Evolutionary conservation across 2,113 vertebrate species (phyloP), one percentile per base, ranked within the genome.

Genomic region (Podiceps cristatus): DNA sequence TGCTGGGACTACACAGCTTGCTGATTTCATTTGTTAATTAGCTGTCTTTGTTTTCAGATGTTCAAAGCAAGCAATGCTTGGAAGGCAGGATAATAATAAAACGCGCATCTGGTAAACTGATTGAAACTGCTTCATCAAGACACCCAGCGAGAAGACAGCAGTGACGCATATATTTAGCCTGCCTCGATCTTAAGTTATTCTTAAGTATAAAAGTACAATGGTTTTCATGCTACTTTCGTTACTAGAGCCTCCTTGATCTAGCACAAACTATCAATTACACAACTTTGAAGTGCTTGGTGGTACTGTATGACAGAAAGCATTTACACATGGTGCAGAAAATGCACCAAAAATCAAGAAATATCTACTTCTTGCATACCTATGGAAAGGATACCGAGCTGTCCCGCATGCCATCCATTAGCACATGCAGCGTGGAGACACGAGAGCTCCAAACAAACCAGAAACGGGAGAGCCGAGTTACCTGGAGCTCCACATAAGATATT

Each of bases 11-110:
- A 63, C 59, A 28, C 73, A 72, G n/a, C 49, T 42, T 69, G 86
- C 83, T 94, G 88, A 88, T 86, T 95, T 31, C 75, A 31, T 90
- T 88, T 24, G 60, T 75, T 94, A 96, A 94, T 91, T 95, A 97
- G 87, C 84, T 59, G 82, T 64, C 44, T 95, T 95, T 96, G 94
- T 96, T 89, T 95, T 78, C 52, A 53, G 80, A 63, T 44, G 56
- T 35, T 89, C 0, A 44, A 88, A 96, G 87, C 81, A 22, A 80
- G 90, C 18, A 1, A 64, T 5, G 74, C 74, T 96, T 63, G 78
- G 59, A 73, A 95, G 69, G 37, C n/a, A 47, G 59, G 90, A 85
- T 67, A 85, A 84, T 55, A 87, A 94, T 86, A 93, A 90, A 86
- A 37, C 86, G 50, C 1, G 2, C 80, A 94, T 96, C 95, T 95